Conservation (phyloP, 2,797 vertebrate genomes). For the Fratercula arctica region DNA sequence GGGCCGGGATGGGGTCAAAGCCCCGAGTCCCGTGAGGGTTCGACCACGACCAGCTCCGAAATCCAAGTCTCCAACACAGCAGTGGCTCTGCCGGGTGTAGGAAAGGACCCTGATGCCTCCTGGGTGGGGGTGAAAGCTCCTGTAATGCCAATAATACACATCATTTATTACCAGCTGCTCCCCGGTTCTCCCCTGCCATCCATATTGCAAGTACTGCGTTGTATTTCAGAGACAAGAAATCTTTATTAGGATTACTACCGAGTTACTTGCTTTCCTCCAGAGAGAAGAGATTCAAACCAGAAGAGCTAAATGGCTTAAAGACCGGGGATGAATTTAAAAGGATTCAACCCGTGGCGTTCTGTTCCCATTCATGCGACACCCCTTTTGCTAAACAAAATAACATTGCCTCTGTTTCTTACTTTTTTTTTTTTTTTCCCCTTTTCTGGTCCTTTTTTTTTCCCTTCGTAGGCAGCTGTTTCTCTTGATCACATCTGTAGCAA, state of each 20-base stretch:
- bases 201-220: not conserved
- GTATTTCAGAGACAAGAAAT: not conserved
- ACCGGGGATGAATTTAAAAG: not conserved
- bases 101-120: not conserved
- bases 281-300: conserved; percentile 19
- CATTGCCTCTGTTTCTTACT: not conserved
- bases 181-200: not conserved
- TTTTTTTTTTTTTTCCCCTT: not conserved
- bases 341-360: not conserved
- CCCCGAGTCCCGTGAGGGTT: not conserved
- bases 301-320: not conserved
- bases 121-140: not conserved
- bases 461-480: not conserved
- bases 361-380: not conserved
- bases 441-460: not conserved
- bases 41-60: not conserved
- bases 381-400: not conserved
- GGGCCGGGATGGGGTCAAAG: not conserved
- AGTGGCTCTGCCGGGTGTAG: not conserved
- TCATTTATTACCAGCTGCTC: not conserved
- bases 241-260: not conserved
- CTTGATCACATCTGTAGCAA: not conserved
- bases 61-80: not conserved
- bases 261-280: conserved; percentile 8
- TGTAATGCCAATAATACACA: not conserved